Conservation (phyloP, 1,140 invertebrate species). For the Elymnias hypermnestra region DNA sequence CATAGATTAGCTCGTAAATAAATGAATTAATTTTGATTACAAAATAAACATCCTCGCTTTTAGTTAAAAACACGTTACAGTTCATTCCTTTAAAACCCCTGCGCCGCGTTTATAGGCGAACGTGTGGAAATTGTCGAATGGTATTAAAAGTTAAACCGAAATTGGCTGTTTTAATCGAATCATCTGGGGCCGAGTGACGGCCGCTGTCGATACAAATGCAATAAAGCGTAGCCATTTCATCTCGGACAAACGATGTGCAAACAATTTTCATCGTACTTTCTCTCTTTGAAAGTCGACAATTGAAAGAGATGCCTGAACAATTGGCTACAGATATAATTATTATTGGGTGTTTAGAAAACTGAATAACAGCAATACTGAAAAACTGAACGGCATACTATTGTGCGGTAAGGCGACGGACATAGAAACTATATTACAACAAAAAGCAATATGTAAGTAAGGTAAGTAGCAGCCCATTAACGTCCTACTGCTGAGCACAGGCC, state of each 20-base stretch:
- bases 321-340: too few species aligned
- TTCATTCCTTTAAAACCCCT: not conserved
- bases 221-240: not conserved
- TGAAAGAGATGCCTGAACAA: not conserved
- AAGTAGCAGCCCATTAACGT: too few species aligned
- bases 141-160: conserved; percentile 2
- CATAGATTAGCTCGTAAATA: not conserved
- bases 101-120: not conserved
- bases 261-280: not conserved
- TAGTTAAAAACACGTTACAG: not conserved
- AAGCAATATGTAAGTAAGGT: too few species aligned
- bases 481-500: too few species aligned
- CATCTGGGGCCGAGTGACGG: not conserved
- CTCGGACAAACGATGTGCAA: too few species aligned
- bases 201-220: not conserved
- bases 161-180: conserved; percentile 1
- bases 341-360: too few species aligned
- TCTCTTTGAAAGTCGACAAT: not conserved
- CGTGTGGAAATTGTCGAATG: not conserved
- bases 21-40: not conserved
- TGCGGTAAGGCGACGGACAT: too few species aligned
- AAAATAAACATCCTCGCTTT: not conserved
- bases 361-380: too few species aligned
- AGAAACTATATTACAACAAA: too few species aligned
- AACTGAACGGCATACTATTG: too few species aligned